Evolutionary conservation across 2,113 vertebrate genomes (phyloP).

Genomic region (Mormyrus iriodes): DNA sequence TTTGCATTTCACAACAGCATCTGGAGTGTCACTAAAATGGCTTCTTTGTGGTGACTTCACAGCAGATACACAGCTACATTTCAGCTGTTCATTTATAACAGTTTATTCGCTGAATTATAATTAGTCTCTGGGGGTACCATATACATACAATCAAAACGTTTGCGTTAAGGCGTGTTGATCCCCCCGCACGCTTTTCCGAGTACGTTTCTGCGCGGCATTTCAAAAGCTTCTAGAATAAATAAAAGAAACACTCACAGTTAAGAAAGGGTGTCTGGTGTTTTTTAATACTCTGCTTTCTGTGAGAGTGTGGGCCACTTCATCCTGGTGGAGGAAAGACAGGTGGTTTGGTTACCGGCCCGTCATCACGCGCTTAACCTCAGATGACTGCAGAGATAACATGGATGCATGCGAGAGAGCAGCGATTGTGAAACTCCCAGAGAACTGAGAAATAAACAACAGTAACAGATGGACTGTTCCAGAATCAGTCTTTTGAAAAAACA

Average conservation of each 20-base stretch:
- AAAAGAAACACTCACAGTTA: constrained; percentile 78
- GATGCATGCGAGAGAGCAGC: neutral
- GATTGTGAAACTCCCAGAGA: neutral
- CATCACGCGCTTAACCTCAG: neutral
- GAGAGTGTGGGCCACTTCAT: constrained; percentile 95
- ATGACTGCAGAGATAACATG: neutral
- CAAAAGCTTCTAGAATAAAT: constrained; percentile 22
- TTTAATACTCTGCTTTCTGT: constrained; percentile 96
- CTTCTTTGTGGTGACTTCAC: constrained; percentile 41
- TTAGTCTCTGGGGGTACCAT: constrained; percentile 50
- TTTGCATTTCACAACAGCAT: constrained; percentile 41
- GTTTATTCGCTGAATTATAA: constrained; percentile 52
- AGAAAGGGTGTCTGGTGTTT: constrained; percentile 92
- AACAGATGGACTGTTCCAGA: neutral
- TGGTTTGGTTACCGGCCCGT: neutral
- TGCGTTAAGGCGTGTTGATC: neutral
- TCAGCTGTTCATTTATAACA: constrained; percentile 49
- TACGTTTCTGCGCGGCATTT: constrained; percentile 18
- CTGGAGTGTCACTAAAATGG: constrained; percentile 47
- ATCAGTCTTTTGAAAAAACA: neutral
- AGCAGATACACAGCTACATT: constrained; percentile 50
- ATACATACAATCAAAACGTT: constrained; percentile 29
- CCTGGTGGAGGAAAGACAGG: constrained; percentile 56
- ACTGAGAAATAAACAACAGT: neutral
- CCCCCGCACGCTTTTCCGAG: neutral